Conservation (phyloP, 2,113 vertebrate species). For the Hippopotamus amphibius region DNA sequence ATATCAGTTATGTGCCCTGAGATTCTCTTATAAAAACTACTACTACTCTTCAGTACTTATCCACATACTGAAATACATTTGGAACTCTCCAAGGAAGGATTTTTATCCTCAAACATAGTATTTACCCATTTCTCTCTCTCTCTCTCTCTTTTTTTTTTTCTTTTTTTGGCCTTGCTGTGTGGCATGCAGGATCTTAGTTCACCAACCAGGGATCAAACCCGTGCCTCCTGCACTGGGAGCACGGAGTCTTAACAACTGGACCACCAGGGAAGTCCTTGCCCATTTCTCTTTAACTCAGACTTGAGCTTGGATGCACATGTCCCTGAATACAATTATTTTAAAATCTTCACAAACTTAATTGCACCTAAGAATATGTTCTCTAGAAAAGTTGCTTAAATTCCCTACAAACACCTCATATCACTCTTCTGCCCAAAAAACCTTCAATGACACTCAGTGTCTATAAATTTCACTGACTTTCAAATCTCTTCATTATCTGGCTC, state of each 20-base stretch:
- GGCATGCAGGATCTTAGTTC: too few species aligned
- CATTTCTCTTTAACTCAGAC: background rate
- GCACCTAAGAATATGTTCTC: constrained; percentile 1
- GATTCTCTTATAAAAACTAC: background rate
- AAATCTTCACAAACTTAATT: background rate
- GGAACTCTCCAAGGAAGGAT: background rate
- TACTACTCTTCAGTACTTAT: background rate
- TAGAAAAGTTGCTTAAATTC: background rate
- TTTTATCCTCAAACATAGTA: constrained; percentile 34
- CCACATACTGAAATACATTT: background rate
- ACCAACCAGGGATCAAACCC: too few species aligned
- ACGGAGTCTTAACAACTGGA: too few species aligned
- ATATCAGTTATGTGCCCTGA: background rate
- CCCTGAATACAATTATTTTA: constrained; percentile 43
- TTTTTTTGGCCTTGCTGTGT: too few species aligned
- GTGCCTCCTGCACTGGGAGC: too few species aligned
- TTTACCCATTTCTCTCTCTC: constrained; percentile 31
- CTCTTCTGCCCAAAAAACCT: background rate
- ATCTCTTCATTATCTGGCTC: background rate
- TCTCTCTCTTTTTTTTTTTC: too few species aligned
- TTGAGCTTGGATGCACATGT: background rate
- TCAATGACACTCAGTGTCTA: background rate
- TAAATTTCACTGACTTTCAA: constrained; percentile 31
- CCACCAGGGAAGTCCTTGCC: too few species aligned
- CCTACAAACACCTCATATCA: background rate